Evolutionary conservation across 2,888 invertebrate species (phyloP).

Genomic region (Nymphalis polychloros): DNA sequence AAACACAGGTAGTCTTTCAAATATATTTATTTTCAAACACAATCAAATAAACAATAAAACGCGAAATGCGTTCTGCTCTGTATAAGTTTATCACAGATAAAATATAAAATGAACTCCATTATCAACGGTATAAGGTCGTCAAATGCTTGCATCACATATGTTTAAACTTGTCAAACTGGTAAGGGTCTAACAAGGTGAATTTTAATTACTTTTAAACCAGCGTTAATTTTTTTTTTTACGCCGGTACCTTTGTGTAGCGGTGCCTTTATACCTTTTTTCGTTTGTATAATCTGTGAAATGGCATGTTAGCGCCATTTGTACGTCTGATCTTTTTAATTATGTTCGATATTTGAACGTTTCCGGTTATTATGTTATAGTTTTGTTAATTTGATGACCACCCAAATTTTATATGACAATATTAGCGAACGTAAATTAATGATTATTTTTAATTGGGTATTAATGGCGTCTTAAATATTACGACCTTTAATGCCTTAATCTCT

Average conservation of each 20-base stretch:
- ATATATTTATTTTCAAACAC: conserved; percentile 41
- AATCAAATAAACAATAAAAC: conserved; percentile 76
- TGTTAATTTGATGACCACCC: conserved; percentile 40
- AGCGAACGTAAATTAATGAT: conserved; percentile 7
- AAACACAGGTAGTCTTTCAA: conserved; percentile 28
- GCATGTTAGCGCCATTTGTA: conserved; percentile 72
- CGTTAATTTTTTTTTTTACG: conserved; percentile 72
- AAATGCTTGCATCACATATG: not conserved
- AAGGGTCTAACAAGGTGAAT: conserved; percentile 72
- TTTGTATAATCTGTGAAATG: conserved; percentile 79
- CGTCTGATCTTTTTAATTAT: conserved; percentile 64
- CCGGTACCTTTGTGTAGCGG: conserved; percentile 67
- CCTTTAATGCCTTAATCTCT: conserved; percentile 21
- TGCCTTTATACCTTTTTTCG: conserved; percentile 56
- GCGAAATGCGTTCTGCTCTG: conserved; percentile 58
- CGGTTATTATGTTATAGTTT: conserved; percentile 49
- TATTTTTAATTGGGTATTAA: conserved; percentile 11
- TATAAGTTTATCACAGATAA: conserved; percentile 21
- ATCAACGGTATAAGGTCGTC: not conserved
- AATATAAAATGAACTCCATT: not conserved
- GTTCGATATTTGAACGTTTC: conserved; percentile 68
- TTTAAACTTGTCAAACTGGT: conserved; percentile 28
- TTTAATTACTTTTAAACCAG: conserved; percentile 76
- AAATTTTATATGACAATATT: conserved; percentile 31
- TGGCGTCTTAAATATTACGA: not conserved